Conservation (phyloP, 1,140 invertebrate species). For the Capitella teleta region DNA sequence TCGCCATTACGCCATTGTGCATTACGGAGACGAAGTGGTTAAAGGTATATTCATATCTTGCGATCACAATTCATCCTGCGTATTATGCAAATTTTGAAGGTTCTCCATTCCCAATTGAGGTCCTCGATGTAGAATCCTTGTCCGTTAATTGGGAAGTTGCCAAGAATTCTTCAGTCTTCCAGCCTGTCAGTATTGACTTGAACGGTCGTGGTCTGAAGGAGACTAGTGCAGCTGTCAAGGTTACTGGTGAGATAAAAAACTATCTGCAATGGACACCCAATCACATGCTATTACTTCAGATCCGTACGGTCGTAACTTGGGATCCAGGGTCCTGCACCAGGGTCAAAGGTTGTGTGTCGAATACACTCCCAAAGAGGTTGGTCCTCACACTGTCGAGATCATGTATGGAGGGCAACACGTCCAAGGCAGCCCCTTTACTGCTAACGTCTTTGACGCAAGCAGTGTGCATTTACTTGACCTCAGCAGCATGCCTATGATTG, state of each 20-base stretch:
- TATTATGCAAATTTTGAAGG: conserved; percentile 45
- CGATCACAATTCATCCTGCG: no score
- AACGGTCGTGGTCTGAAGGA: conserved; percentile 43
- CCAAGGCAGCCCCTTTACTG: conserved; percentile 52
- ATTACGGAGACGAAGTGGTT: no score
- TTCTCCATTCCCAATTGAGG: conserved; percentile 70
- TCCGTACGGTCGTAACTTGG: conserved; percentile 50
- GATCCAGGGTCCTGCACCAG: conserved; percentile 34
- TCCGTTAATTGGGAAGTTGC: conserved; percentile 46
- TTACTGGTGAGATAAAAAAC: conserved; percentile 35
- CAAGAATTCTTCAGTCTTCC: conserved; percentile 48
- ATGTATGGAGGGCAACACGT: conserved; percentile 43
- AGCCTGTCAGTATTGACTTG: conserved; percentile 51
- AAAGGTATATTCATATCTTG: no score
- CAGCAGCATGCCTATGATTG: conserved; percentile 61
- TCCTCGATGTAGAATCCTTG: conserved; percentile 39
- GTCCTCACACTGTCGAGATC: conserved; percentile 48
- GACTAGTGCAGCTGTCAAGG: conserved; percentile 41
- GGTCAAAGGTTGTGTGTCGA: conserved; percentile 65
- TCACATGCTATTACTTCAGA: conserved; percentile 28
- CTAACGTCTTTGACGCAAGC: conserved; percentile 75
- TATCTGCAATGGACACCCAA: neutral
- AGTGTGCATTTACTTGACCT: conserved; percentile 67
- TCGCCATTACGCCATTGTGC: no score
- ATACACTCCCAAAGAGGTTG: conserved; percentile 80